A percentile compares a stretch with the other conserved stretches of the same genome.
These are phyloP conservation scores for Sinodicranocentrus sp. DNA, from an alignment of 2,888 invertebrate species.

Conservation along the genomic window DNA sequence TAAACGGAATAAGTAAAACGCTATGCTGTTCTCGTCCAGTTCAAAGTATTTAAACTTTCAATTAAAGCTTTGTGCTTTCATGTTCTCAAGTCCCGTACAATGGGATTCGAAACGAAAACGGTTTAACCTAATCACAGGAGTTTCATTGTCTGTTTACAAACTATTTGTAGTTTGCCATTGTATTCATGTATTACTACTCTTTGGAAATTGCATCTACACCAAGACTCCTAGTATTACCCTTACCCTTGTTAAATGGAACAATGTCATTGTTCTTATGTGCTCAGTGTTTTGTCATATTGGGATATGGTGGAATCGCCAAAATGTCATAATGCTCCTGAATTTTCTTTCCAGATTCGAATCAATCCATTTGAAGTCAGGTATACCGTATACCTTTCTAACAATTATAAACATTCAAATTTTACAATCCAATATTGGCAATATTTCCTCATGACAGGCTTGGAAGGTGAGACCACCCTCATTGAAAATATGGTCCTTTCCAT, in stretches of 20 bases:
- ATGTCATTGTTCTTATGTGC: not conserved
- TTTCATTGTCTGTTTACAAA: not conserved
- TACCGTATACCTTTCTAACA: no score
- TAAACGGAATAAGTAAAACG: no score
- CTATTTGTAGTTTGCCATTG: not conserved
- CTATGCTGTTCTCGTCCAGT: constrained; percentile 14
- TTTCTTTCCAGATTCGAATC: not conserved
- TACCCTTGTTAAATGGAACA: constrained; percentile 26
- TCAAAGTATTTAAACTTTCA: not conserved
- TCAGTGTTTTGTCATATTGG: constrained; percentile 11
- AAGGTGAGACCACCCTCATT: not conserved
- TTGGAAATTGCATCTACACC: not conserved
- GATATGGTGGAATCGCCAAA: not conserved
- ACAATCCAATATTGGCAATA: not conserved
- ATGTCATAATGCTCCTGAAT: not conserved
- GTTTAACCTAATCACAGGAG: not conserved
- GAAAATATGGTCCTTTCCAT: not conserved
- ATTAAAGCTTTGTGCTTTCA: constrained; percentile 4
- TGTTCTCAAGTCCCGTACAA: constrained; percentile 3
- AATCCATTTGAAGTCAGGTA: not conserved
- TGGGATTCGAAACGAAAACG: not conserved
- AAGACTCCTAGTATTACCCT: not conserved
- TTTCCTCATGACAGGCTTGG: not conserved
- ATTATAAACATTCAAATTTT: not conserved
- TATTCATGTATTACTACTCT: not conserved